These are phyloP conservation scores for Drosophila maculinotata DNA, from an alignment of 2,888 invertebrate genomes.

Conservation along the genomic window DNA sequence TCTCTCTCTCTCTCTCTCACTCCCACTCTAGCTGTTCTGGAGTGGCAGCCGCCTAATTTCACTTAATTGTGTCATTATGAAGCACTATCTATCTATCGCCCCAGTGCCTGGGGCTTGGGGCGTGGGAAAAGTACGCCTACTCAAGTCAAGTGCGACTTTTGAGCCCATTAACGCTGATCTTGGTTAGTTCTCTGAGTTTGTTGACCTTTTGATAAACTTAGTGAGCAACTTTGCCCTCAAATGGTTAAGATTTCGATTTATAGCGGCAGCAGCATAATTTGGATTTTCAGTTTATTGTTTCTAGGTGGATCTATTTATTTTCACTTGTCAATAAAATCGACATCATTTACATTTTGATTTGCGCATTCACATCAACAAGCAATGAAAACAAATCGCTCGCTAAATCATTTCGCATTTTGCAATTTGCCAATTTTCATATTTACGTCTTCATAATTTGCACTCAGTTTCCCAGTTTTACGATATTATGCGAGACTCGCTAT, in stretches of 20 bases:
- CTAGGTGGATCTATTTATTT: slow-evolving; percentile 62
- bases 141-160: slow-evolving; percentile 67
- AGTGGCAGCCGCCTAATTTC: slow-evolving; percentile 70
- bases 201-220: slow-evolving; percentile 53
- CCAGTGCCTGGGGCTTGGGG: slow-evolving; percentile 21
- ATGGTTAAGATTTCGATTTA: slow-evolving; percentile 13
- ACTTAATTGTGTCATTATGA: slow-evolving; percentile 79
- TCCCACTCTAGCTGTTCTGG: not conserved
- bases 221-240: slow-evolving; percentile 21
- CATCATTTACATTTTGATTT: slow-evolving; percentile 65
- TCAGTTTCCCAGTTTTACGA: slow-evolving; percentile 46
- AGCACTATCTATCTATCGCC: slow-evolving; percentile 42
- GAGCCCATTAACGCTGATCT: slow-evolving; percentile 43
- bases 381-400: slow-evolving; percentile 56
- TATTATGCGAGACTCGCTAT: slow-evolving; percentile 23
- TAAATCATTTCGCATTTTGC: slow-evolving; percentile 55
- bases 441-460: slow-evolving; percentile 74
- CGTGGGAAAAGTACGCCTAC: slow-evolving; percentile 53
- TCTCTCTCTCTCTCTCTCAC: not conserved
- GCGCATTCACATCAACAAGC: slow-evolving; percentile 47
- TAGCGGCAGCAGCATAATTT: slow-evolving; percentile 7
- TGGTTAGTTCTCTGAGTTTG: slow-evolving; percentile 40
- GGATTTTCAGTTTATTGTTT: slow-evolving; percentile 40
- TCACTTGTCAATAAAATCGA: slow-evolving; percentile 70
- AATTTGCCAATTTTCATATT: slow-evolving; percentile 57